Evolutionary conservation across 2,888 invertebrate species (phyloP), one percentile per base, ranked within the genome.

Genomic region (Agrotis ipsilon): DNA sequence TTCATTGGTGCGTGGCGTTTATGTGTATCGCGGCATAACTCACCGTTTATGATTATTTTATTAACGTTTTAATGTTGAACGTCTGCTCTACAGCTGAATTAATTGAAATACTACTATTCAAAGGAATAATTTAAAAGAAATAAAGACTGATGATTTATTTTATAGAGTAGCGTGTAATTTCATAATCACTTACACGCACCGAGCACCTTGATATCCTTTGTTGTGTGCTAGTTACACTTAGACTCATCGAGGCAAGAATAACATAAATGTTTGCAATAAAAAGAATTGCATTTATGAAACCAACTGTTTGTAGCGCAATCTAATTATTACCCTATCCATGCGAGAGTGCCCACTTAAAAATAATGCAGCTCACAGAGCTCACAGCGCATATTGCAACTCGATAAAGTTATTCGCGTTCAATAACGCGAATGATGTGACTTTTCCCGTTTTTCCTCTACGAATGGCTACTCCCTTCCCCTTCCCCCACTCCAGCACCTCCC

Each of bases 351-450:
- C 70, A 74, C 64, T 78, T 71, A 68, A 82, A 67, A 67, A 66
- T 72, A 74, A 67, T 72, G 73, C 72, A 80, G 68, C 72, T 68
- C 65, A 64, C 68, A 66, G 55, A 70, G 74, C 72, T 78, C 76
- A 67, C 83, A 87, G 85, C 89, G 91, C 91, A 93, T 89, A 91
- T 90, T 93, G 93, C 92, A 94, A 91, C 88, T 90, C 91, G 89
- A 94, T 94, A 94, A 95, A 95, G 91, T 93, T 95, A 94, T 95
- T 94, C 92, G 90, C 92, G 94, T 94, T 95, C 94, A 94, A 94
- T 94, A 95, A 94, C 91, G 92, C 91, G 92, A 94, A 95, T 93
- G 94, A 95, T 95, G 92, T 92, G 94, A 94, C 92, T 95, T 95
- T 95, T 92, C 92, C 92, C 94, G 92, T 94, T 96, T 96, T 95